These are phyloP conservation scores for Neolamprologus toae DNA, from an alignment of 2,113 vertebrate genomes.

Conservation along the genomic window DNA sequence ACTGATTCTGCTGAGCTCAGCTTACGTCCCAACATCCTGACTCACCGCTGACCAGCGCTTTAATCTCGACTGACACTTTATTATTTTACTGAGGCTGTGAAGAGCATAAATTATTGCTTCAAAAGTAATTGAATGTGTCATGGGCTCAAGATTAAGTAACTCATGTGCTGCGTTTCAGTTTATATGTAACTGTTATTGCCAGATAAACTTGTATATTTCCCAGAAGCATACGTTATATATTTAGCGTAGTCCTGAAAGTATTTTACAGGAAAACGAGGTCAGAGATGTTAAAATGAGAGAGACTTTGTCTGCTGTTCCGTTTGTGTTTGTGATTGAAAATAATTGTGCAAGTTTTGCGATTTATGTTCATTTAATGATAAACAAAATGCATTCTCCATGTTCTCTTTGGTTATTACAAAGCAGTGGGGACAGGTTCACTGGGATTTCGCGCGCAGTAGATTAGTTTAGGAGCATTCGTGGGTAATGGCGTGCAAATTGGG, in stretches of 20 bases:
- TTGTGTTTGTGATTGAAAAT: neutral
- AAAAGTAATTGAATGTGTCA: neutral
- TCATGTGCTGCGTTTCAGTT: neutral
- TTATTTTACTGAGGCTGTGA: neutral
- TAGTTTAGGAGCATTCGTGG: neutral
- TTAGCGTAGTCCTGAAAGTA: neutral
- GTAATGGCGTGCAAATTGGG: constrained; percentile 3
- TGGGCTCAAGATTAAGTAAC: neutral
- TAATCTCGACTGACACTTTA: neutral
- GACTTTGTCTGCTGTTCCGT: neutral
- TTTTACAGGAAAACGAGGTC: neutral
- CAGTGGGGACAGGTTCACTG: neutral
- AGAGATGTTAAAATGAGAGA: neutral
- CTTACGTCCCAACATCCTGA: neutral
- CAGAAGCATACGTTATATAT: neutral
- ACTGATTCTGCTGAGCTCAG: constrained; percentile 15
- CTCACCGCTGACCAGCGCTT: neutral
- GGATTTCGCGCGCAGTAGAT: neutral
- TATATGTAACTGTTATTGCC: neutral
- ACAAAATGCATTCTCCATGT: neutral
- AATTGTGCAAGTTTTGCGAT: neutral
- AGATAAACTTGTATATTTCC: neutral
- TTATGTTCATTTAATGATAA: neutral
- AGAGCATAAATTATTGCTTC: neutral
- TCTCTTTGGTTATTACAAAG: neutral